Base-by-base conservation (phyloP, 2,113 vertebrate species). In the Scalopus aquaticus region DNA sequence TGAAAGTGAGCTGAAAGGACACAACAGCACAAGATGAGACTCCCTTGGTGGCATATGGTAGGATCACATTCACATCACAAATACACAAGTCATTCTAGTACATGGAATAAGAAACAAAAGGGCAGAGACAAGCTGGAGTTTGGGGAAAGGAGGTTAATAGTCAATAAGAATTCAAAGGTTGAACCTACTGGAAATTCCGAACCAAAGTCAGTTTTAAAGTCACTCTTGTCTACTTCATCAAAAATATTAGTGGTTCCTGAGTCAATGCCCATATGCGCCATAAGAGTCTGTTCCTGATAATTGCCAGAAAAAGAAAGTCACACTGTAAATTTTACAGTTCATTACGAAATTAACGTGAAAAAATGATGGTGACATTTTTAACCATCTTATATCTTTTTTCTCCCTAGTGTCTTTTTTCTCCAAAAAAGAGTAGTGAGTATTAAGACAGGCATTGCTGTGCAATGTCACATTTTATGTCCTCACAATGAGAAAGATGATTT, bases 131-230 rank as follows among this genome's bases (percentile, higher is more conserved):
- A 72, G 6, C 3, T 30, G 2, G 56, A 56, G 37, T 1, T 39
- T 32, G 86, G 37, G 20, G 44, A 24, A 49, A 20, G 6, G 65
- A 70, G 79, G 83, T 35, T 46, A 26, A 64, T 19, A 58, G 74
- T 73, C 87, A 95, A 90, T 85, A 93, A 98, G 94, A 97, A 97
- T 32, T 67, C 2, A 3, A 94, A 98, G 97, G 77, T 95, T 91
- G 98, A 98, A 98, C 98, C 97, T 98, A 98, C 98, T 98, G 98
- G 98, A 97, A 99, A 98, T 92, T 99, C 98, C 69, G 98, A 98
- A 97, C 97, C 98, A 98, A 98, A 98, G 96, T 98, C 98, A 95
- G 98, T 95, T 96, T 98, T 98, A 96, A 98, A 98, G 97, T 98
- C 98, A 98, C 86, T 98, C 98, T 98, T 98, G 97, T 98, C 98